Conservation (phyloP, 1,140 invertebrate genomes). For the Adelges cooleyi region DNA sequence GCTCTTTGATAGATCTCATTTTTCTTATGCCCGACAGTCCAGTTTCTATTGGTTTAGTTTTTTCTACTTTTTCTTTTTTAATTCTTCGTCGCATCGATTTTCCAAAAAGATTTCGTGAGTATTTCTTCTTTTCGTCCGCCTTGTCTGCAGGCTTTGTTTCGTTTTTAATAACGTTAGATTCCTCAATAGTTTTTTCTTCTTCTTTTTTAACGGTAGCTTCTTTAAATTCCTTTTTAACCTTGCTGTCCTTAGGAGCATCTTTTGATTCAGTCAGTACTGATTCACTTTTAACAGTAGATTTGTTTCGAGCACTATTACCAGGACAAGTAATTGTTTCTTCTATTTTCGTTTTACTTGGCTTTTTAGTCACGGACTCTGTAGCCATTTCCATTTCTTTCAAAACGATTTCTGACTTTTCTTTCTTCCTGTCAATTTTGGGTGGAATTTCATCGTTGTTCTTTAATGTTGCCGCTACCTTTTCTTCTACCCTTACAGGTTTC, state of each 20-base stretch:
- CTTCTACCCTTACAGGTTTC: too few relatives aligned
- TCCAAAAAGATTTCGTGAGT: constrained; percentile 12
- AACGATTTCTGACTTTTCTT: too few relatives aligned
- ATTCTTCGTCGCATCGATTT: neutral
- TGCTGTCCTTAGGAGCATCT: neutral
- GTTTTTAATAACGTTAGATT: neutral
- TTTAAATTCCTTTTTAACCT: constrained; percentile 18
- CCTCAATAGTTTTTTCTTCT: neutral
- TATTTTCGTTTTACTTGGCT: neutral
- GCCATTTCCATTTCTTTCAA: too few relatives aligned
- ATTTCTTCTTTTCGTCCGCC: constrained; percentile 6
- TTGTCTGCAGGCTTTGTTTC: neutral
- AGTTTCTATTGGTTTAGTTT: neutral
- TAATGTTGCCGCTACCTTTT: too few relatives aligned
- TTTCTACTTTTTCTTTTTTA: constrained; percentile 1
- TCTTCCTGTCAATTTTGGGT: neutral
- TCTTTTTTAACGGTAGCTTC: neutral
- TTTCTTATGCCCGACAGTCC: neutral
- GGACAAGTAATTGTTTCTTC: too few relatives aligned
- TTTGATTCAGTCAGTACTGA: neutral
- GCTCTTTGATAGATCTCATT: neutral
- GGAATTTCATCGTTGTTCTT: too few relatives aligned
- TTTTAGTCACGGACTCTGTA: too few relatives aligned
- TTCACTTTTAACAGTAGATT: neutral
- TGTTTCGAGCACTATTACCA: neutral